phyloP scores from a whole-genome alignment of 2,888 invertebrate species.

The Hoplodrina blanda region DNA sequence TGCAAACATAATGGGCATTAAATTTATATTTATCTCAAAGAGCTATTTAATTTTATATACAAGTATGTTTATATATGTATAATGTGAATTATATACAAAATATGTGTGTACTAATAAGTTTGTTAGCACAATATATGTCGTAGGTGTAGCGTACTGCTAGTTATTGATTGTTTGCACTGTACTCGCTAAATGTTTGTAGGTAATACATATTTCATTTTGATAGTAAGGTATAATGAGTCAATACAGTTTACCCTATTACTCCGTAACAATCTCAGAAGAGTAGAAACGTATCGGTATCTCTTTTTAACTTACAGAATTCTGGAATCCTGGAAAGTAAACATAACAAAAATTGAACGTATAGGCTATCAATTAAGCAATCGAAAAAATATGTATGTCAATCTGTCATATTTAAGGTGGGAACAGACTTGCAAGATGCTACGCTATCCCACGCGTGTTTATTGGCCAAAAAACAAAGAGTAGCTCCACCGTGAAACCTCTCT shows the following conservation, averaged over 20 bases:
- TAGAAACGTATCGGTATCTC: background rate
- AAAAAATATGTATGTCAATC: background rate
- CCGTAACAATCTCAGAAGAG: background rate
- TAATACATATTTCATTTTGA: slow-evolving; percentile 11
- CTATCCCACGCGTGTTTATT: too few species aligned
- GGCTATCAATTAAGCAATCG: too few species aligned
- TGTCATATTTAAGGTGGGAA: too few species aligned
- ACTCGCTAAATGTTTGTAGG: slow-evolving; percentile 27
- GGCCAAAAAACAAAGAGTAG: too few species aligned
- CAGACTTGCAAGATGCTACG: too few species aligned
- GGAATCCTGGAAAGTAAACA: too few species aligned
- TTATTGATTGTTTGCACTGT: slow-evolving; percentile 27
- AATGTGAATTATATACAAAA: slow-evolving; percentile 10
- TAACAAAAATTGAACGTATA: too few species aligned
- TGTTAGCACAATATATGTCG: slow-evolving; percentile 34
- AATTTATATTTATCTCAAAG: background rate
- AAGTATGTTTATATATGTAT: background rate
- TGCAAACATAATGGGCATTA: background rate
- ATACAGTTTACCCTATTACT: background rate
- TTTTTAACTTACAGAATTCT: background rate
- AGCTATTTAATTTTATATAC: slow-evolving; percentile 13
- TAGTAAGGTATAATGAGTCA: slow-evolving; percentile 7
- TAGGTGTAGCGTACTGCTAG: slow-evolving; percentile 23
- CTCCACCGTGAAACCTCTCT: too few species aligned
- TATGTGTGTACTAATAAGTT: slow-evolving; percentile 27